phyloP scores from a whole-genome alignment of 2,797 vertebrate species.

The Agapornis canus region DNA sequence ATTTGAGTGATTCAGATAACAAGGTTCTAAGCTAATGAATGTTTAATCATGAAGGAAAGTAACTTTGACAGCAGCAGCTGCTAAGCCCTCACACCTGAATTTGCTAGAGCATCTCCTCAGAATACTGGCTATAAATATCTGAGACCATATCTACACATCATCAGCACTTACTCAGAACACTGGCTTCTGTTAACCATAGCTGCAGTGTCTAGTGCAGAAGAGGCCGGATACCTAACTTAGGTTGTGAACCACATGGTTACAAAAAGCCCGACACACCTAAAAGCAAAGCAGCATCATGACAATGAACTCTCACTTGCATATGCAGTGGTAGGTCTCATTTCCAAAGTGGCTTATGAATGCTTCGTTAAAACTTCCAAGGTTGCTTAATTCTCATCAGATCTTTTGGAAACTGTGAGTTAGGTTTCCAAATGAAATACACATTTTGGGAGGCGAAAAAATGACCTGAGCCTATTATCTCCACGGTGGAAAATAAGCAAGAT shows the following conservation, averaged over 20 bases:
- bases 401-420: background rate
- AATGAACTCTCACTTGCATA: background rate
- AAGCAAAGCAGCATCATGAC: background rate
- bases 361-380: background rate
- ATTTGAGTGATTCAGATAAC: background rate
- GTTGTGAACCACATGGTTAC: background rate
- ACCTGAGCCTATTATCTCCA: background rate
- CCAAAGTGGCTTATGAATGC: background rate
- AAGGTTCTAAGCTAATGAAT: background rate
- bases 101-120: background rate
- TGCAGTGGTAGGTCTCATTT: background rate
- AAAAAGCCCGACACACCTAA: background rate
- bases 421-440: background rate
- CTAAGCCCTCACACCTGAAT: background rate
- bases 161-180: background rate
- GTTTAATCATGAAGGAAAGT: background rate
- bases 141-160: background rate
- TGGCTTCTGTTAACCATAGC: background rate
- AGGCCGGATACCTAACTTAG: background rate
- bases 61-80: background rate
- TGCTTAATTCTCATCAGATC: background rate
- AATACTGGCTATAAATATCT: background rate
- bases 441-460: background rate
- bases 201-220: background rate
- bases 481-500: background rate